Conservation (phyloP, 1,140 invertebrate genomes). For the Dendroctonus ponderosae region DNA sequence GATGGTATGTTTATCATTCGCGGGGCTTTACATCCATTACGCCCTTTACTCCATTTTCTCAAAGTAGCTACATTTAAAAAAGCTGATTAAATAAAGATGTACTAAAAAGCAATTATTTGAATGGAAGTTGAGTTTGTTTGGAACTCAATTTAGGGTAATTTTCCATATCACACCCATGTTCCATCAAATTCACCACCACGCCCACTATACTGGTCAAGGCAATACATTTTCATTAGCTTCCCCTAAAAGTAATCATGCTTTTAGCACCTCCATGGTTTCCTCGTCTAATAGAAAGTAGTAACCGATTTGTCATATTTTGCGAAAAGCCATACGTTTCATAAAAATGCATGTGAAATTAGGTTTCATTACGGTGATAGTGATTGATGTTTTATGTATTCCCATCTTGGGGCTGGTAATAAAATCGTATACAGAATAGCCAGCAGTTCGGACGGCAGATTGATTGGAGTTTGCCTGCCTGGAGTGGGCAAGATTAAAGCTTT, state of each 20-base stretch:
- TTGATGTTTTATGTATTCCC: background rate
- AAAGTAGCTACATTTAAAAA: too few species aligned
- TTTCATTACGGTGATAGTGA: background rate
- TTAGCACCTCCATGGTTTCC: constrained; percentile 14
- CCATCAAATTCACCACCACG: background rate
- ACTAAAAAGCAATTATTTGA: background rate
- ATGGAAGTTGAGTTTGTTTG: background rate
- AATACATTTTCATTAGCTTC: constrained; percentile 23
- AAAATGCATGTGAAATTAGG: constrained; percentile 4
- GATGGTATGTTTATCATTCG: too few species aligned
- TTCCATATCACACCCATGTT: background rate
- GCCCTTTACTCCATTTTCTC: too few species aligned
- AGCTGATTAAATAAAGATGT: background rate
- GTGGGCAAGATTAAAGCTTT: too few species aligned
- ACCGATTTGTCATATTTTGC: background rate
- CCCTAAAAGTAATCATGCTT: constrained; percentile 18
- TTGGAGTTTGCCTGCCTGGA: too few species aligned
- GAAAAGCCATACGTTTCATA: background rate
- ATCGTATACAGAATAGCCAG: too few species aligned
- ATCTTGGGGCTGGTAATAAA: too few species aligned
- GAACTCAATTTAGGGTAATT: background rate
- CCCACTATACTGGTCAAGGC: background rate
- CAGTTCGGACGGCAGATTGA: too few species aligned
- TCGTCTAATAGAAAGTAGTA: constrained; percentile 6
- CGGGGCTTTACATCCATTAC: too few species aligned